Conservation (phyloP, 1,140 invertebrate genomes). For the Hylaeus volcanicus region DNA sequence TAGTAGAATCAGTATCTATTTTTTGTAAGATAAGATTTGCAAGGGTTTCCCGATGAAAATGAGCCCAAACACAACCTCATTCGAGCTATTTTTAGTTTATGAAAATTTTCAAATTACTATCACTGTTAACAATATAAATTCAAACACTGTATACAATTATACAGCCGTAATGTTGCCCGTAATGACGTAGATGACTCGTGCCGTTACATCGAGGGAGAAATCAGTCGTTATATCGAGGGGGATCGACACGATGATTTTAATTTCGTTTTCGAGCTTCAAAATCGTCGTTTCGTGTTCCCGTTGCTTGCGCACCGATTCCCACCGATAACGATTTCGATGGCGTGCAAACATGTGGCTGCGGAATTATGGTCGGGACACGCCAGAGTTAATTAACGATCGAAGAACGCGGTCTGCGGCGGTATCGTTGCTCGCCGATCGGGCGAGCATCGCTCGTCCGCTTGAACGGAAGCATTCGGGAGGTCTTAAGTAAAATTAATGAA, state of each 20-base stretch:
- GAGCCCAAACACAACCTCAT: too few species aligned
- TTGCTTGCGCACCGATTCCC: not conserved
- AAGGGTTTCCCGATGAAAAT: too few species aligned
- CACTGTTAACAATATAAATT: too few species aligned
- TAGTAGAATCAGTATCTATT: too few species aligned
- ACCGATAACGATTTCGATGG: not conserved
- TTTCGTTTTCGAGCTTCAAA: slow-evolving; percentile 12
- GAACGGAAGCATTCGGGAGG: not conserved
- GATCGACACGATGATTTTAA: not conserved
- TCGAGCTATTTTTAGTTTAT: too few species aligned
- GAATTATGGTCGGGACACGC: not conserved
- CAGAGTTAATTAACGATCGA: slow-evolving; percentile 26
- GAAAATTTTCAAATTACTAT: too few species aligned
- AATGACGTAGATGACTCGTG: too few species aligned
- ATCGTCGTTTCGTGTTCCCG: not conserved
- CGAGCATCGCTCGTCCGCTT: not conserved
- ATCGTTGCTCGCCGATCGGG: not conserved
- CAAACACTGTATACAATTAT: too few species aligned
- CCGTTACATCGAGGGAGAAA: too few species aligned
- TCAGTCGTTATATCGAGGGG: too few species aligned
- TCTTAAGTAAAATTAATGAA: slow-evolving; percentile 30
- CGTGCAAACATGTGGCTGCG: not conserved
- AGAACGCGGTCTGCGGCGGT: not conserved
- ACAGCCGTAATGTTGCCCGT: too few species aligned
- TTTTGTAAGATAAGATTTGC: too few species aligned